Percentiles rank a stretch among this genome's conserved stretches.
phyloP scores from a whole-genome alignment of 2,888 invertebrate species.

The Clusia tigrina region DNA sequence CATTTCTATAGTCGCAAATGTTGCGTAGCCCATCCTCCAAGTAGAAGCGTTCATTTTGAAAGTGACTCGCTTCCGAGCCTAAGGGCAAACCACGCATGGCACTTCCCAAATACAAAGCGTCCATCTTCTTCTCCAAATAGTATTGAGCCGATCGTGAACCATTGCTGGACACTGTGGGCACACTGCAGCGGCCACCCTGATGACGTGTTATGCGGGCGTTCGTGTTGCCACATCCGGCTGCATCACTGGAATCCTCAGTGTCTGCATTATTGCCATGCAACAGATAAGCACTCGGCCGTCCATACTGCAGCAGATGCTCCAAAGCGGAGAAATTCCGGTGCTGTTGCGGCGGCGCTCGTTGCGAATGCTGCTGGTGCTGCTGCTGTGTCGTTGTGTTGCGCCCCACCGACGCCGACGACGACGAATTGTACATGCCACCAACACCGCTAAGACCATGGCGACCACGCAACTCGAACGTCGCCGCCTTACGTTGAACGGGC shows the following conservation, averaged over 20 bases:
- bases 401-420: constrained; percentile 53
- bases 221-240: constrained; percentile 38
- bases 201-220: constrained; percentile 35
- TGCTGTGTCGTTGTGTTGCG: constrained; percentile 34
- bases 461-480: constrained; percentile 55
- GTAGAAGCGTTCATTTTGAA: constrained; percentile 63
- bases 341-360: constrained; percentile 37
- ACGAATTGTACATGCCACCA: constrained; percentile 33
- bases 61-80: constrained; percentile 61
- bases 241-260: constrained; percentile 57
- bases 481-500: constrained; percentile 55
- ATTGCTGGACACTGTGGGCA: constrained; percentile 51
- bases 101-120: constrained; percentile 61
- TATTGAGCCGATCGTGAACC: constrained; percentile 50
- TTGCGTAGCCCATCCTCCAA: constrained; percentile 55
- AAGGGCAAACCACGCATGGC: constrained; percentile 60
- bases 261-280: constrained; percentile 55
- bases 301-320: constrained; percentile 56
- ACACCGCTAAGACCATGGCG: constrained; percentile 32
- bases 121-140: constrained; percentile 63
- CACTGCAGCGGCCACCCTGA: constrained; percentile 58
- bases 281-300: constrained; percentile 48
- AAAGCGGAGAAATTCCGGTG: constrained; percentile 58
- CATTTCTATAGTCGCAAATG: constrained; percentile 51
- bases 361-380: constrained; percentile 37